A percentile compares a stretch with the other conserved stretches of the same genome.
Evolutionary conservation across 2,888 invertebrate genomes (phyloP).

Genomic region (Amphipyra tragopoginis): DNA sequence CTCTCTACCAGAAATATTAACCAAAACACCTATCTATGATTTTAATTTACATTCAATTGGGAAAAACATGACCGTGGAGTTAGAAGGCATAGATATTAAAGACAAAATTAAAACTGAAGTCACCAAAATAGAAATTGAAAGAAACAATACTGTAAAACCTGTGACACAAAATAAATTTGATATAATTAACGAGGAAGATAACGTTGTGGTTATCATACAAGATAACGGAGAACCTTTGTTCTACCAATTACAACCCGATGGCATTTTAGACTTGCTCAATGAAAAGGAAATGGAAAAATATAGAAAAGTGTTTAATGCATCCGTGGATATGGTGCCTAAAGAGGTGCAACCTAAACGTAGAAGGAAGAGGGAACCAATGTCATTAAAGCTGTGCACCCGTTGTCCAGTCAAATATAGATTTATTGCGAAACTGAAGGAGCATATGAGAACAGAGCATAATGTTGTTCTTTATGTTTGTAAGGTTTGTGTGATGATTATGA

Average conservation of each 20-base stretch:
- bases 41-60: conserved; percentile 68
- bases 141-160: background rate
- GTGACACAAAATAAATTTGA: background rate
- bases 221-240: conserved; percentile 64
- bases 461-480: conserved; percentile 78
- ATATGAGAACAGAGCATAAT: conserved; percentile 79
- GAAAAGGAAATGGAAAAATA: conserved; percentile 50
- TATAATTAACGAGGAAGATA: conserved; percentile 50
- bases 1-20: conserved; percentile 65
- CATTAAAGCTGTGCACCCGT: conserved; percentile 69
- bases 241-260: conserved; percentile 57
- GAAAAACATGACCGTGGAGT: conserved; percentile 10
- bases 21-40: conserved; percentile 63
- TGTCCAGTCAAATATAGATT: conserved; percentile 82
- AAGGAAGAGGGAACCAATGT: conserved; percentile 77
- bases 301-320: conserved; percentile 24
- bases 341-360: conserved; percentile 59
- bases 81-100: background rate
- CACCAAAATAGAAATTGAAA: conserved; percentile 5
- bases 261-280: conserved; percentile 55
- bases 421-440: conserved; percentile 77
- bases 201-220: conserved; percentile 70
- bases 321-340: conserved; percentile 2
- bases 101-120: conserved; percentile 21
- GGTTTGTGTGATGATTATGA: conserved; percentile 63